Evolutionary conservation across 2,113 vertebrate genomes (phyloP).

Genomic region (Cynopterus brachyotis): DNA sequence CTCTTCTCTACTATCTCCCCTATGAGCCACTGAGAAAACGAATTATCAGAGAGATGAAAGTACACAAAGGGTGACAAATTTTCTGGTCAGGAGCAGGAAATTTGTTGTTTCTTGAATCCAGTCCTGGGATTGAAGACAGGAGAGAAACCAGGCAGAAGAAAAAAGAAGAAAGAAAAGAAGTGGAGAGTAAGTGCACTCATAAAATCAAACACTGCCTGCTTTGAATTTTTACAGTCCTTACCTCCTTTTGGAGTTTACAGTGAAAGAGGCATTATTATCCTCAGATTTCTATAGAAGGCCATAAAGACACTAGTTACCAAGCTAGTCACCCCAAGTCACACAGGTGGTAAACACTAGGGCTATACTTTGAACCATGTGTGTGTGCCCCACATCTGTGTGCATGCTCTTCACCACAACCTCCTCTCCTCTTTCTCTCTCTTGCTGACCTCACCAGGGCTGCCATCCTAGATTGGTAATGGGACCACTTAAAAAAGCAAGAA

Average conservation of each 20-base stretch:
- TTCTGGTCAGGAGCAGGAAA: neutral
- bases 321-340: neutral
- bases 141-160: neutral
- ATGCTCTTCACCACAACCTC: neutral
- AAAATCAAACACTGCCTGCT: neutral
- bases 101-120: neutral
- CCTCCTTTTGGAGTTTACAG: neutral
- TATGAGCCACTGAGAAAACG: neutral
- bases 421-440: neutral
- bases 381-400: neutral
- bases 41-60: neutral
- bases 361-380: neutral
- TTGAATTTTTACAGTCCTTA: neutral
- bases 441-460: neutral
- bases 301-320: neutral
- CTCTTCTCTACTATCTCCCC: neutral
- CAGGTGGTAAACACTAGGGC: neutral
- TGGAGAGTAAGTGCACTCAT: neutral
- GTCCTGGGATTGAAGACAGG: neutral
- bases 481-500: neutral
- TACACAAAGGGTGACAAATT: neutral
- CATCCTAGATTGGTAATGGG: neutral
- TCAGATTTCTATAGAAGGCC: neutral
- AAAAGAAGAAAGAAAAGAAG: neutral
- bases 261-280: neutral